Base-by-base conservation (phyloP, 1,140 invertebrate species). In the Maconellicoccus hirsutus region DNA sequence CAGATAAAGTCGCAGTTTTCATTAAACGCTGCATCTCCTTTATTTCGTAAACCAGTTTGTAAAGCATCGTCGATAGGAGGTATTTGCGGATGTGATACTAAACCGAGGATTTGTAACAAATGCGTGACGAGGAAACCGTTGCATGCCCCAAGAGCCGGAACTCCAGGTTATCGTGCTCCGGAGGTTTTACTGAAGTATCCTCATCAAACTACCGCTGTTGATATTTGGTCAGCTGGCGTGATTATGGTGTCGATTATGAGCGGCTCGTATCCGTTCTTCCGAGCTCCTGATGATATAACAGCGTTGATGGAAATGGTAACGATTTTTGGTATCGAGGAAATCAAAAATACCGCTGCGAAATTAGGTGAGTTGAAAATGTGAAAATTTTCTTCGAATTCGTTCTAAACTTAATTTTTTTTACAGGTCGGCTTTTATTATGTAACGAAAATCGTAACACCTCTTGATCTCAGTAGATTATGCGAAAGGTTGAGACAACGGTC, bases 201-300 rank as follows among this genome's bases (percentile, higher is more conserved):
- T 12, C 79, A 86, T 70, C 92, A 94, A 81, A 87, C 88, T 6
- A 86, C 87, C 77, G 90, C 89, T 74, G 88, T 96, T 73, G 93
- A 96, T 81, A 84, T 94, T 71, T 96, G 93, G 93, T 90, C 93
- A 38, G 86, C 86, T 52, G 93, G 93, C 39, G 87, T 95, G 3
- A 93, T 95, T 72, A 85, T 95, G 75, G 78, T 93, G 1, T 89
- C 87, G 70, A 86, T 93, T 72, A 80, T 94, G 7, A 89, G 87
- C 75, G 86, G 86, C 19, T 85, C 89, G 1, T 92, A 91, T 81
- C 90, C 90, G 27, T 91, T 95, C 78, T 93, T 95, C 77, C 85
- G 87, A 72, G 88, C 89, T 7, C 84, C 86, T 42, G 90, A 93
- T 79, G 91, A 93, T 77, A 80, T 89, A 69, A 86, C 87, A 25